Evolutionary conservation across 2,888 invertebrate species (phyloP).

Genomic region (Meta bourneti): DNA sequence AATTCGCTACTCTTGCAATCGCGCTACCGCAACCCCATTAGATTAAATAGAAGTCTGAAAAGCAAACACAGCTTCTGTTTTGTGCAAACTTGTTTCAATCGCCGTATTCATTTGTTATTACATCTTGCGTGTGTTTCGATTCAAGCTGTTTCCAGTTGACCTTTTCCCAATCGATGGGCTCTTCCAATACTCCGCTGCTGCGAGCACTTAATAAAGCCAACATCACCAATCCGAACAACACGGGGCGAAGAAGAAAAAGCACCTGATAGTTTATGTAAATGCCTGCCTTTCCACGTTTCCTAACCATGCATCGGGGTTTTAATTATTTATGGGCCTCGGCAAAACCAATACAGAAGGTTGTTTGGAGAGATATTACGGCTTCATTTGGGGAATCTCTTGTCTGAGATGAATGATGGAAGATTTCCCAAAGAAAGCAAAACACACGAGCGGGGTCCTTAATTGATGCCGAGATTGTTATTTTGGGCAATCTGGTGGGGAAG

Average conservation of each 20-base stretch:
- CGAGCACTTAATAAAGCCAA: not conserved
- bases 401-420: constrained; percentile 62
- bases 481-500: constrained; percentile 65
- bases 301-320: not conserved
- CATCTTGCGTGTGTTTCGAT: not conserved
- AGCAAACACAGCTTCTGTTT: not conserved
- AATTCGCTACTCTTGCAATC: too few relatives aligned
- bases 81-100: not conserved
- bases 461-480: constrained; percentile 75
- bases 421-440: constrained; percentile 56
- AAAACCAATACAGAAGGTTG: constrained; percentile 57
- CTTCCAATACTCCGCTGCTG: not conserved
- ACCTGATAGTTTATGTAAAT: not conserved
- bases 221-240: not conserved
- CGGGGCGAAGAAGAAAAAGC: not conserved
- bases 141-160: not conserved
- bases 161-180: too few relatives aligned
- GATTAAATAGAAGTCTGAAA: constrained; percentile 17
- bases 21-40: constrained; percentile 32
- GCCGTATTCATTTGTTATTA: not conserved
- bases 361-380: constrained; percentile 56
- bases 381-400: constrained; percentile 55
- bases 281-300: not conserved
- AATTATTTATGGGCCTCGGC: not conserved
- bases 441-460: constrained; percentile 39